Percentiles rank a stretch among this genome's conserved stretches.
Conservation (phyloP, 2,888 invertebrate species). For the Epinotia bilunana region DNA sequence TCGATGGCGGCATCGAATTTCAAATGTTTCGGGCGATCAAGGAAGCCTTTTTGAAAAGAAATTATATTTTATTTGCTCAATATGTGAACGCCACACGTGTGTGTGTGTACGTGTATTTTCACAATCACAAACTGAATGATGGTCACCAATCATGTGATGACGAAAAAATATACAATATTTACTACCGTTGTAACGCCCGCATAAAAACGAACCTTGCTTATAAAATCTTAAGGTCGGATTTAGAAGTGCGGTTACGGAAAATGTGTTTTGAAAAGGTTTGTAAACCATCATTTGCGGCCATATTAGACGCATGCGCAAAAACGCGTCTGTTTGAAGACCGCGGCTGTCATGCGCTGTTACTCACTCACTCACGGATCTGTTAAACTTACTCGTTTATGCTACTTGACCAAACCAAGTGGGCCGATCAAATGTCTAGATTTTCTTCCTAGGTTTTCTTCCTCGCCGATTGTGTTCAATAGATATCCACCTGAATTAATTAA, state of each 20-base stretch:
- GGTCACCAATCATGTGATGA: not conserved
- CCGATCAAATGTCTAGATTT: not conserved
- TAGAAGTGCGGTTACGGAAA: not conserved
- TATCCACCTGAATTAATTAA: not conserved
- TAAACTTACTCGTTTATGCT: not conserved
- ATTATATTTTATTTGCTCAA: too few relatives aligned
- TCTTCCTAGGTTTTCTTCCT: not conserved
- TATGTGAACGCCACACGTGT: too few relatives aligned
- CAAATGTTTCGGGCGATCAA: constrained; percentile 9
- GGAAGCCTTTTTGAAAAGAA: not conserved
- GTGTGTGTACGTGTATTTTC: too few relatives aligned
- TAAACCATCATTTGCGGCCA: constrained; percentile 15
- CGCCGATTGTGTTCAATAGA: not conserved
- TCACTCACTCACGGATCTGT: not conserved
- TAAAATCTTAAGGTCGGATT: not conserved
- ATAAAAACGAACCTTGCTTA: not conserved
- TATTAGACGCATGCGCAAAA: constrained; percentile 28
- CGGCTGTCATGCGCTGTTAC: constrained; percentile 29
- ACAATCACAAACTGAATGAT: not conserved
- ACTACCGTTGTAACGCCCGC: not conserved
- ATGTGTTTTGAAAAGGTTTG: not conserved
- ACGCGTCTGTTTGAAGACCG: constrained; percentile 25
- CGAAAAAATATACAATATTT: not conserved
- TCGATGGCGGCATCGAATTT: not conserved
- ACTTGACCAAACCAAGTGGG: not conserved